Evolutionary conservation across 2,797 vertebrate genomes (phyloP), one percentile per base, ranked within the genome.

Genomic region (Chelonia mydas): DNA sequence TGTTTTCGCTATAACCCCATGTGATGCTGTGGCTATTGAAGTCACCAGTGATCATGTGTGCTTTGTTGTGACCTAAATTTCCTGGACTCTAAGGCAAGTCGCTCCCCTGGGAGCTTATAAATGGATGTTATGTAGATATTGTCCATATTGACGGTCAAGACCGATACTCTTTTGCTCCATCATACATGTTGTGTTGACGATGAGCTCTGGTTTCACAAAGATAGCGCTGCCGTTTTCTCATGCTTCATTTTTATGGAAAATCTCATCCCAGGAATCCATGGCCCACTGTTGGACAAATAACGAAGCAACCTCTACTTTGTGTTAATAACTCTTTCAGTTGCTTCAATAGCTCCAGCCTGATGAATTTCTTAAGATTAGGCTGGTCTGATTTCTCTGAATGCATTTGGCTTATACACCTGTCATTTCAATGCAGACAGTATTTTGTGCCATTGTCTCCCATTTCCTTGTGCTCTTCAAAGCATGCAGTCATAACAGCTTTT

Each of bases 231-330:
- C 50, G 6, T 81, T 41, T 84, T 61, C 81, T 89, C 45, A 5
- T 53, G 31, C 37, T 37, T 33, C 27, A 50, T 37, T 79, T 80
- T 13, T 12, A 55, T n/a, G 49, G 45, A n/a, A 54, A 89, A 54
- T 50, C 33, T 89, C 81, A 89, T 84, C 27, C 45, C 81, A 89
- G 28, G 31, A 50, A 68, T 83, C 50, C 81, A 65, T 61, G 78
- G 16, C 25, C 82, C 76, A 93, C 88, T 45, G 41, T 9, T 47
- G 76, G 91, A 83, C 88, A 90, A 77, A 76, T 59, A 87, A 72
- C 65, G 91, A 96, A 87, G 83, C 72, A 93, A 84, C 91, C 84
- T 91, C 77, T 87, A 96, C 92, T 96, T 94, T 93, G 72, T 92
- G 92, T 94, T 85, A 92, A 16, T 84, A 93, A 77, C 79, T 90